Evolutionary conservation across 1,140 invertebrate species (phyloP), one percentile per base, ranked within the genome.

Genomic region (Euwallacea fornicatus): DNA sequence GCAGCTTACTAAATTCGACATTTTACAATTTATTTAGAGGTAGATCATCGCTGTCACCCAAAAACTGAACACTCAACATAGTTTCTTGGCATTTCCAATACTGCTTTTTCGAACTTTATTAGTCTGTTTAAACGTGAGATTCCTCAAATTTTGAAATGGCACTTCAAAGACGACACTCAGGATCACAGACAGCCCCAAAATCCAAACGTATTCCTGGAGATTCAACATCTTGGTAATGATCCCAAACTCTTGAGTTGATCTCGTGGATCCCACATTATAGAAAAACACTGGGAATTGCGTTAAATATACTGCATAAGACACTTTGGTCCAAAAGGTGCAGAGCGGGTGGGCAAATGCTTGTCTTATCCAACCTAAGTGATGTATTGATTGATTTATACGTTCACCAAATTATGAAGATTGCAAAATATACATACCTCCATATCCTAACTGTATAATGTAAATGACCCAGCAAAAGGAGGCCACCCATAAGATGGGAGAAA

Each of bases 401-500:
- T 58, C 16, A 13, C 11, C 11, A 33, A 4, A 58, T 21, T 10
- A 58, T 15, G 6, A 50, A 50, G 2, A 50, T 50, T 2, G 21
- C 21, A 33, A 33, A 33, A 33, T 33, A 1, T 41, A 15, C 67
- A 62, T 69, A 77, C 77, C 71, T 72, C 67, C 73, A 65, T 76
- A 67, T 9, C 76, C 74, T 43, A 71, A 43, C 42, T 78, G 77
- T 10, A 53, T 56, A 33, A 72, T 70, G 62, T 69, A 77, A 42
- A 78, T 73, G 13, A 75, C 82, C 90, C 90, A 91, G 15, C 83
- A 82, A 76, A 90, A 89, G 61, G 88, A 82, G 8, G 84, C 80
- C 74, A 89, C 90, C 89, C 89, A 91, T 7, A 86, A 84, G 55
- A 91, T 89, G 0, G 90, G 90, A 33, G 88, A 86, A 75, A 91